Conservation (phyloP, 2,888 invertebrate genomes). For the Hirtodrosophila confusa region DNA sequence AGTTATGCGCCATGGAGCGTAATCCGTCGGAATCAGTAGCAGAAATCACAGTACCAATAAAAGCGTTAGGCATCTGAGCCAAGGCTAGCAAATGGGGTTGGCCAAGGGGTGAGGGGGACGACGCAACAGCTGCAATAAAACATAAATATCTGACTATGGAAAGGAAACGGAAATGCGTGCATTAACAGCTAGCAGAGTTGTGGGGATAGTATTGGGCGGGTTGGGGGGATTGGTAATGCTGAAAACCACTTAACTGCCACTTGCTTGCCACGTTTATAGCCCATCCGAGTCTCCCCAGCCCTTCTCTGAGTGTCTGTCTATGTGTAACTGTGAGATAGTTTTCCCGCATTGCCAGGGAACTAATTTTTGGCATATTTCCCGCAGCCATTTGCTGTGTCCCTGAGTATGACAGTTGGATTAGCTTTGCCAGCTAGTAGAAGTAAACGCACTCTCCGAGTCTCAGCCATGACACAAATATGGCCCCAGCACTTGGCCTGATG, state of each 20-base stretch:
- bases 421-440: conserved; percentile 19
- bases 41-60: conserved; percentile 73
- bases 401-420: conserved; percentile 72
- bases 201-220: not conserved
- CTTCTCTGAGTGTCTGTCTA: not conserved
- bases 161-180: conserved; percentile 71
- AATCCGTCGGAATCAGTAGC: conserved; percentile 59
- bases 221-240: conserved; percentile 39
- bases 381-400: conserved; percentile 59
- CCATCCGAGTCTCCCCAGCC: not conserved
- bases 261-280: conserved; percentile 39
- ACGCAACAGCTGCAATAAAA: conserved; percentile 68
- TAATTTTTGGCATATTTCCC: conserved; percentile 70
- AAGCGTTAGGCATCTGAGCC: conserved; percentile 41
- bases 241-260: conserved; percentile 66
- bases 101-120: not conserved
- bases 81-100: conserved; percentile 2
- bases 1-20: conserved; percentile 65
- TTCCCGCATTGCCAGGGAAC: conserved; percentile 47
- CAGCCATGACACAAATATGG: conserved; percentile 70
- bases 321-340: conserved; percentile 30
- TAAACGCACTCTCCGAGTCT: conserved; percentile 6
- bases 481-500: conserved; percentile 30
- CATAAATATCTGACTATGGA: conserved; percentile 58
- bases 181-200: conserved; percentile 48